These are phyloP conservation scores for Cyanistes caeruleus DNA, from an alignment of 2,113 vertebrate species.

Conservation along the genomic window DNA sequence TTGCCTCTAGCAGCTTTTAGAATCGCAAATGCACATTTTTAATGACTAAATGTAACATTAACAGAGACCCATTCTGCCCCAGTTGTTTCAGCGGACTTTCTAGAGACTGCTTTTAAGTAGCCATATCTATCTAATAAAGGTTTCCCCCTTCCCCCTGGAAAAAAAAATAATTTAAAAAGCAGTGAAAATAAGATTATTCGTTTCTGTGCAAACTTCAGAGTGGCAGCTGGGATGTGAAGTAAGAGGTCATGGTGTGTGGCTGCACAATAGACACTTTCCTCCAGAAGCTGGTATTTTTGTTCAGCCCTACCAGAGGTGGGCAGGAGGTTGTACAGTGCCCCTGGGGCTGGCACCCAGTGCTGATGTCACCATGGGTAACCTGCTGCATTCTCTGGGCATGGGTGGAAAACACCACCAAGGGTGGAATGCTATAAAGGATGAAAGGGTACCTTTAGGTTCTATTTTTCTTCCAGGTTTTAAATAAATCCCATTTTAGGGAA, in stretches of 20 bases:
- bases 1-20: constrained; percentile 67
- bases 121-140: neutral
- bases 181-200: neutral
- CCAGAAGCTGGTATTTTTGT: neutral
- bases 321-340: neutral
- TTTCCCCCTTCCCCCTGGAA: neutral
- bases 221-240: neutral
- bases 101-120: constrained; percentile 49
- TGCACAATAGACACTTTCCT: neutral
- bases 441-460: neutral
- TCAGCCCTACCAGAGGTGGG: neutral
- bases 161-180: neutral
- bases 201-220: neutral
- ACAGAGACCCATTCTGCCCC: constrained; percentile 64
- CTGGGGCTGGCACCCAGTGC: neutral
- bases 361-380: fast-evolving
- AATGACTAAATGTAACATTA: constrained; percentile 69
- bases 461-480: neutral
- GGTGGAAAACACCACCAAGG: neutral
- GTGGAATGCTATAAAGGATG: neutral
- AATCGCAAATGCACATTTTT: constrained; percentile 73
- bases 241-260: neutral
- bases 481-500: neutral
- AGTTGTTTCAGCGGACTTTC: constrained; percentile 48
- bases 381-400: neutral